Evolutionary conservation across 2,113 vertebrate species (phyloP).

Genomic region (Gymnocephalus cernua): DNA sequence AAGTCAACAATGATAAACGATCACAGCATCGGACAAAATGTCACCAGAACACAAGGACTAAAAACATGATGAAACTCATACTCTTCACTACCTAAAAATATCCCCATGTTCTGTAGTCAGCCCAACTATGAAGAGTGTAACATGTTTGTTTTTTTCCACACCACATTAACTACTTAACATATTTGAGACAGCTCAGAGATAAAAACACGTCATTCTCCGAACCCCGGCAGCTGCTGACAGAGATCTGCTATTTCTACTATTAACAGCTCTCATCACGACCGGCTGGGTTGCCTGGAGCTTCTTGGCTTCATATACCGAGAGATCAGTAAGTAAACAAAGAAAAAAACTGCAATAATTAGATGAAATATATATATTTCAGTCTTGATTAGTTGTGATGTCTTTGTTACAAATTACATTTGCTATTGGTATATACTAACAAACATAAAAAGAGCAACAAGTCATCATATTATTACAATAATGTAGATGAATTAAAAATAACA

Average conservation of each 20-base stretch:
- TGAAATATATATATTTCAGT: slow-evolving; percentile 14
- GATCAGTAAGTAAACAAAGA: slow-evolving; percentile 17
- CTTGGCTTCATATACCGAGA: slow-evolving; percentile 47
- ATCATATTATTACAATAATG: not conserved
- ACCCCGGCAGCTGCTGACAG: slow-evolving; percentile 28
- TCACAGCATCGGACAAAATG: slow-evolving; percentile 69
- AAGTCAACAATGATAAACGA: slow-evolving; percentile 59
- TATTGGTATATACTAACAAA: not conserved
- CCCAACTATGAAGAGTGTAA: slow-evolving; percentile 13
- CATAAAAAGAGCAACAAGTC: slow-evolving; percentile 1
- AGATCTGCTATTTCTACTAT: slow-evolving; percentile 18
- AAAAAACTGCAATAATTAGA: slow-evolving; percentile 3
- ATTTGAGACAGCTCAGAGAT: slow-evolving; percentile 38
- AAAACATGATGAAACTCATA: slow-evolving; percentile 44
- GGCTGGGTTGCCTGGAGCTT: slow-evolving; percentile 30
- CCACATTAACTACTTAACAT: slow-evolving; percentile 24
- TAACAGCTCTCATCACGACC: slow-evolving; percentile 31
- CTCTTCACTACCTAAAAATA: slow-evolving; percentile 12
- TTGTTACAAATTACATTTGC: slow-evolving; percentile 5
- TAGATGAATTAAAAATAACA: not conserved
- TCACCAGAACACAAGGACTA: slow-evolving; percentile 59
- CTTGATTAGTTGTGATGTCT: not conserved
- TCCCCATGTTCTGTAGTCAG: slow-evolving; percentile 21
- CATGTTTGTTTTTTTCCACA: slow-evolving; percentile 20
- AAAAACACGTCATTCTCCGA: slow-evolving; percentile 45